Evolutionary conservation across 2,797 vertebrate genomes (phyloP), one percentile per base, ranked within the genome.

Genomic region (Muscicapa striata): DNA sequence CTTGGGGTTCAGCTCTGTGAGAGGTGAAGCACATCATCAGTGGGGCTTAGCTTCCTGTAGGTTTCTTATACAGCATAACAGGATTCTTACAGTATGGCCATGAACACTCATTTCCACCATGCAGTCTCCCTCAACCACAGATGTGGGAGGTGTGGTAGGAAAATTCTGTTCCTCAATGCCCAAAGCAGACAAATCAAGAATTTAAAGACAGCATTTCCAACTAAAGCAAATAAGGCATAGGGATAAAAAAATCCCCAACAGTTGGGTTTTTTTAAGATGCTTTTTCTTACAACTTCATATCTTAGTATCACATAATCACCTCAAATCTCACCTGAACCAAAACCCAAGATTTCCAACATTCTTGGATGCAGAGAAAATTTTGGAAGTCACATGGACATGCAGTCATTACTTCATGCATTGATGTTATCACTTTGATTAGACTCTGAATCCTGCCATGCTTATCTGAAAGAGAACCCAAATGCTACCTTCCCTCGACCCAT

Each of bases 1-100:
- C 94, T 98, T 98, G 0, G 98, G 98, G 94, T 99, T 99, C 96
- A 98, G 97, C 40, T 99, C 99, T 99, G 96, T 26, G 3, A 5
- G 79, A 75, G 43, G 51, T 7, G n/a, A 46, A 64, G 67, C 6
- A 63, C 46, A 18, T 0, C 32, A 17, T 59, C 4, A 67, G 67
- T 2, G 7, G 46, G 1, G 13, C 38, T 48, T 17, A 40, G 59
- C 21, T 48, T 29, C 77, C 70, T 13, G n/a, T 32, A n/a, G n/a
- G 9, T 7, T 10, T 22, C 10, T 2, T 10, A 19, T 45, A 61
- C 45, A 22, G 27, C 4, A 3, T 0, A 46, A 5, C 0, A 0
- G 30, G 30, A 15, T 18, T 48, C 38, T 10, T 0, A 58, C 45
- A 43, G 24, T 0, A 11, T 1, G 43, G 40, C 63, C 4, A 17